These are phyloP conservation scores for Camelus dromedarius DNA, from an alignment of 2,113 vertebrate genomes.

Conservation along the genomic window DNA sequence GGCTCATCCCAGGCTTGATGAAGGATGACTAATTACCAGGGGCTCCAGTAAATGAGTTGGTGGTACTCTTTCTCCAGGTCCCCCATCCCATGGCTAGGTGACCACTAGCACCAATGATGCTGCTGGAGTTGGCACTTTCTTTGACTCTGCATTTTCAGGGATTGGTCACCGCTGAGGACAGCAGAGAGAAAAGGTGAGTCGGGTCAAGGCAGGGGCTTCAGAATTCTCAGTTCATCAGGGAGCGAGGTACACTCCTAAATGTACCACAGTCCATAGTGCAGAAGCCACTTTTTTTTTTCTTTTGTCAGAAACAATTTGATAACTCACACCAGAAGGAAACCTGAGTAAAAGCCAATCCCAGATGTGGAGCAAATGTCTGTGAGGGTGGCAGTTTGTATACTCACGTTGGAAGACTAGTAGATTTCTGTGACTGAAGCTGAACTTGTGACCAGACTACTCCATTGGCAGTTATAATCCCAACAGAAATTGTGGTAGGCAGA, in stretches of 20 bases:
- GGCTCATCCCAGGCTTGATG: background rate
- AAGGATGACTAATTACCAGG: background rate
- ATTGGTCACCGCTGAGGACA: background rate
- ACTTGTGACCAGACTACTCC: background rate
- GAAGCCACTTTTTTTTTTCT: background rate
- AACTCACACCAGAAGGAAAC: conserved; percentile 24
- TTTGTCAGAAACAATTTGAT: conserved; percentile 23
- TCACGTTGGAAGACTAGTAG: background rate
- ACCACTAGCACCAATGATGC: background rate
- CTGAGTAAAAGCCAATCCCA: conserved; percentile 8
- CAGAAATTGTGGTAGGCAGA: background rate
- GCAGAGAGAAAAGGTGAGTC: background rate
- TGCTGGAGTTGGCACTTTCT: background rate
- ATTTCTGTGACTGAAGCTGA: conserved; percentile 7
- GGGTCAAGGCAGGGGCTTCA: background rate
- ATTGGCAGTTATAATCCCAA: background rate
- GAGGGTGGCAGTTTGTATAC: background rate
- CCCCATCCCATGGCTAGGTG: background rate
- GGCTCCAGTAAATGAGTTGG: background rate
- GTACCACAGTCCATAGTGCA: background rate
- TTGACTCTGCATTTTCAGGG: background rate
- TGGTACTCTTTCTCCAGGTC: background rate
- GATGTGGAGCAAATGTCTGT: background rate
- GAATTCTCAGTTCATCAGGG: background rate
- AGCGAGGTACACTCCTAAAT: background rate